phyloP scores from a whole-genome alignment of 2,797 vertebrate genomes.

The Telmatherina bonti region DNA sequence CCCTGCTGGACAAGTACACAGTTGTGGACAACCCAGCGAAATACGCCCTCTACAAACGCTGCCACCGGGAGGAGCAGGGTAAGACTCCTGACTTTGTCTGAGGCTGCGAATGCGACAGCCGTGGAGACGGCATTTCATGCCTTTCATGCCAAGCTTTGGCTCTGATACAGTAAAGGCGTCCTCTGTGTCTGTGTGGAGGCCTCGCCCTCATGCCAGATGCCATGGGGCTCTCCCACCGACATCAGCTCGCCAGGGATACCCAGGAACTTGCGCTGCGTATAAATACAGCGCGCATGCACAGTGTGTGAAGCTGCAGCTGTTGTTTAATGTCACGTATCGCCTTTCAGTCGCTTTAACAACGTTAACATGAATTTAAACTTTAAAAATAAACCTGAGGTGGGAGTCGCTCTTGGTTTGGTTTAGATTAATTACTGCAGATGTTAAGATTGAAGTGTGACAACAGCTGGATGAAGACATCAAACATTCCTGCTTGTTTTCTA shows the following conservation, averaged over 20 bases:
- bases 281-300: conserved; percentile 37
- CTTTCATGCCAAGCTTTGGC: conserved; percentile 36
- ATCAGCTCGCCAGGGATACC: conserved; percentile 57
- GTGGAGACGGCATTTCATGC: conserved; percentile 37
- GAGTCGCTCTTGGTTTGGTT: conserved; percentile 12
- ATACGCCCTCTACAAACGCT: conserved; percentile 96
- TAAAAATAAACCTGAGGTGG: not conserved
- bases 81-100: conserved; percentile 26
- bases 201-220: conserved; percentile 46
- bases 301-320: conserved; percentile 61
- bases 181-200: conserved; percentile 27
- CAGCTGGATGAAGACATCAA: conserved; percentile 31
- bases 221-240: conserved; percentile 57
- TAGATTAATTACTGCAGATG: conserved; percentile 41
- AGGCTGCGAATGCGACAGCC: not conserved
- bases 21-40: conserved; percentile 96
- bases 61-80: conserved; percentile 94
- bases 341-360: conserved; percentile 16
- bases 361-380: not conserved
- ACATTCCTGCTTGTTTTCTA: too few species aligned
- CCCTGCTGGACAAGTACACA: conserved; percentile 93
- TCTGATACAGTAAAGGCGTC: conserved; percentile 1
- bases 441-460: conserved; percentile 15
- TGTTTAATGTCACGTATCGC: conserved; percentile 30
- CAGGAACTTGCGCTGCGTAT: conserved; percentile 34